A percentile compares a stretch with the other conserved stretches of the same genome.
Evolutionary conservation across 2,888 invertebrate species (phyloP).

Genomic region (Apocheima hispidaria): DNA sequence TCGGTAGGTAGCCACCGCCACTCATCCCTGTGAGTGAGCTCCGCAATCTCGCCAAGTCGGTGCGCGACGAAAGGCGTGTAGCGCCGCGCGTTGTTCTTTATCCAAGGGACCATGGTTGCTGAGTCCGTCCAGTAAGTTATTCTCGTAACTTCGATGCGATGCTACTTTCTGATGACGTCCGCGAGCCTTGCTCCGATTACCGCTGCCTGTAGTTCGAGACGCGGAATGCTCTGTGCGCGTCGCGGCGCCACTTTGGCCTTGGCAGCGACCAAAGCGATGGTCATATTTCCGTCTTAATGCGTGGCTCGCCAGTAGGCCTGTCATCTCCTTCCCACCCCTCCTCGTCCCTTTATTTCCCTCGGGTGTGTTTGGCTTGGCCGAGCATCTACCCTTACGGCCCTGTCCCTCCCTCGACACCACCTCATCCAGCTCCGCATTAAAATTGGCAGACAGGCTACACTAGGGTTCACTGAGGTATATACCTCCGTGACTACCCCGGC

Average conservation of each 20-base stretch:
- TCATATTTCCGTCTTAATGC: too few species aligned
- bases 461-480: too few species aligned
- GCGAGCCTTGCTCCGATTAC: neutral
- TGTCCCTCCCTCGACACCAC: too few species aligned
- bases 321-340: too few species aligned
- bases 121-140: neutral
- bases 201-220: neutral
- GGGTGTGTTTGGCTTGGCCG: too few species aligned
- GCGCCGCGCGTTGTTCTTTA: neutral
- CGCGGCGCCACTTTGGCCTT: neutral
- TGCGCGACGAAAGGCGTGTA: neutral
- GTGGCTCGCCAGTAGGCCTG: too few species aligned
- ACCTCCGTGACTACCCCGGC: too few species aligned
- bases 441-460: too few species aligned
- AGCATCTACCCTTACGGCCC: too few species aligned
- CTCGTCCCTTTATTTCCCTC: too few species aligned
- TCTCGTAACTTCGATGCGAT: neutral
- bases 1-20: neutral
- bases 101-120: neutral
- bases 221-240: neutral
- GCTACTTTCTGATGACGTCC: neutral
- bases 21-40: neutral
- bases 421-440: too few species aligned
- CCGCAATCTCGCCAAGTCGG: neutral
- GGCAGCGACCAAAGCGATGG: neutral